Evolutionary conservation across 2,888 invertebrate species (phyloP).

Genomic region (Eupeodes latifasciatus): DNA sequence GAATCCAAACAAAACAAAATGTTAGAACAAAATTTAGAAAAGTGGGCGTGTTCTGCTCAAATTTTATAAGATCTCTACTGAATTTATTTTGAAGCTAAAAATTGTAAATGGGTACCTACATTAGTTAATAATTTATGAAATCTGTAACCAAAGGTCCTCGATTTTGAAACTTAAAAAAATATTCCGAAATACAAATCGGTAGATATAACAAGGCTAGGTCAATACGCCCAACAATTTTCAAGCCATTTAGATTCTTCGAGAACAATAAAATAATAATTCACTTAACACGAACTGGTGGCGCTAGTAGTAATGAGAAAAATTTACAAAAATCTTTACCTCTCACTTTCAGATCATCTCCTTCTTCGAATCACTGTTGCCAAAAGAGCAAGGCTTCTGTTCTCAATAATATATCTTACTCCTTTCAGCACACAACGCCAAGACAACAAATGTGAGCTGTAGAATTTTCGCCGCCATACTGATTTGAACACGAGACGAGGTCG

Average conservation of each 20-base stretch:
- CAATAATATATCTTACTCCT: constrained; percentile 29
- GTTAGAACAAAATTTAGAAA: no score
- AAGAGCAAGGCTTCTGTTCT: constrained; percentile 9
- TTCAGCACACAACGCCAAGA: constrained; percentile 21
- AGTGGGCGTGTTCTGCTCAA: no score
- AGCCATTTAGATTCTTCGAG: constrained; percentile 7
- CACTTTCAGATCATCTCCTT: constrained; percentile 59
- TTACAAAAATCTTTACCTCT: constrained; percentile 42
- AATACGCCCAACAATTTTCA: neutral
- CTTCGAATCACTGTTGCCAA: constrained; percentile 9
- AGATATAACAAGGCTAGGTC: no score
- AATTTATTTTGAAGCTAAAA: no score
- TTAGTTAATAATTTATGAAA: no score
- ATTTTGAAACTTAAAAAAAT: no score
- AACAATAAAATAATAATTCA: constrained; percentile 20
- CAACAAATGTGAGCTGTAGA: constrained; percentile 42
- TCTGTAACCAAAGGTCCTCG: no score
- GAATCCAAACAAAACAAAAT: no score
- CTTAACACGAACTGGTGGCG: constrained; percentile 55
- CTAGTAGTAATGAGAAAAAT: constrained; percentile 58
- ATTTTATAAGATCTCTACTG: no score
- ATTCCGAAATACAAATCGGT: no score
- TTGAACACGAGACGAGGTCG: constrained; percentile 75
- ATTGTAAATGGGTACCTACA: no score
- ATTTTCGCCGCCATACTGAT: constrained; percentile 76